Percentiles rank a stretch among this genome's conserved stretches.
Evolutionary conservation across 2,113 vertebrate species (phyloP).

Genomic region (Larimichthys polyactis): DNA sequence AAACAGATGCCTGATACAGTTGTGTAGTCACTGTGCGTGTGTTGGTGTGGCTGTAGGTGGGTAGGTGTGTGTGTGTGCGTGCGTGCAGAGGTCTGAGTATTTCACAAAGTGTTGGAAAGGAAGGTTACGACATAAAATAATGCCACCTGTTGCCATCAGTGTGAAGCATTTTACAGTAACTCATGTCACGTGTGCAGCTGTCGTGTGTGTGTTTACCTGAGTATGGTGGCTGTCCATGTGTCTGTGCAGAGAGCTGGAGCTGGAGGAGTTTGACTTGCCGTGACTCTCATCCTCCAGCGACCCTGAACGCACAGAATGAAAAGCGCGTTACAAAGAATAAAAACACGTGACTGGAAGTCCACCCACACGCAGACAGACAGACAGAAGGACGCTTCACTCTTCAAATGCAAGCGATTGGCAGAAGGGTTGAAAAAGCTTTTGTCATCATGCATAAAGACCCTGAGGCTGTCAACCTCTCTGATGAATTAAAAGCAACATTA

Average conservation of each 20-base stretch:
- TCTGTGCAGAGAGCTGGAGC: slow-evolving; percentile 84
- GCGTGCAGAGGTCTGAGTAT: neutral
- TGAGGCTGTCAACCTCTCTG: neutral
- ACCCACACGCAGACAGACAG: slow-evolving; percentile 21
- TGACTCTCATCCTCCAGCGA: slow-evolving; percentile 89
- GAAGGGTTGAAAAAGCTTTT: slow-evolving; percentile 2
- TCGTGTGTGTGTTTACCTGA: slow-evolving; percentile 86
- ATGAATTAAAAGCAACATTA: neutral
- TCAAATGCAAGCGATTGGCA: slow-evolving; percentile 17
- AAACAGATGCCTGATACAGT: slow-evolving; percentile 35
- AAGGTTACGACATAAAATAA: neutral
- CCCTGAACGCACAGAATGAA: slow-evolving; percentile 80
- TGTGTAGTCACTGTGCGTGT: slow-evolving; percentile 13
- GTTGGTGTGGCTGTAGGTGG: neutral
- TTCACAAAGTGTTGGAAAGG: neutral
- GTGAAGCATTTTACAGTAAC: neutral
- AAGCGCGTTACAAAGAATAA: slow-evolving; percentile 6
- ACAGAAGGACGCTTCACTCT: slow-evolving; percentile 24
- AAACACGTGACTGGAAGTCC: slow-evolving; percentile 11
- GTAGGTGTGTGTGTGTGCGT: slow-evolving; percentile 10
- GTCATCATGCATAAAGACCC: neutral
- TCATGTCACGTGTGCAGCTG: neutral
- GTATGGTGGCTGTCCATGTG: slow-evolving; percentile 91
- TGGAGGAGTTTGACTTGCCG: slow-evolving; percentile 84
- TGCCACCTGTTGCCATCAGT: neutral